Base-by-base conservation (phyloP, 2,113 vertebrate species). In the Siphamia tubifer region DNA sequence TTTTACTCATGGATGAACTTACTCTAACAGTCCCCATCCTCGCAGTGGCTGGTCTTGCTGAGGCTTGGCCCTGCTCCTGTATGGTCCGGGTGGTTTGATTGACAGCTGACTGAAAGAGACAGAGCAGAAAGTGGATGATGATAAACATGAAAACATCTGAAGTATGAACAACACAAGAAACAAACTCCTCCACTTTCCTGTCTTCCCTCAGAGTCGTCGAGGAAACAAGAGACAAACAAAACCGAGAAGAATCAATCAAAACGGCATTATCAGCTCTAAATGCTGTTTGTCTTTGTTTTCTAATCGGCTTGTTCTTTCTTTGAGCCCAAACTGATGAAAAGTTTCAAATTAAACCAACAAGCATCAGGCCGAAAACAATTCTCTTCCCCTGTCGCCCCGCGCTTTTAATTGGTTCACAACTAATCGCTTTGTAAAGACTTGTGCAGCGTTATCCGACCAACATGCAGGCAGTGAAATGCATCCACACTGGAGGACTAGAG, bases 381-480 rank as follows among this genome's bases (percentile, higher is more conserved):
- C 49, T 44, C 43, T 17, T 20, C 28, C 20, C 15, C 10, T 8
- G 27, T 62, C 25, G 6, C 27, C 47, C 53, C 19, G 19, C 38
- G 9, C 55, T 27, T 52, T 51, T 70, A 74, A 80, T 80, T 66
- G 60, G 56, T 58, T 77, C 56, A 68, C 45, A 6, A 68, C 62
- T 72, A 81, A 81, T 81, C 52, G 47, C 68, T 76, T 76, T 68
- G 78, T 64, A 76, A 81, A 73, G 73, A 60, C 58, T 28, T 11
- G 28, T 74, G 62, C 53, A 32, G 65, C 72, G 21, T 61, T 68
- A 69, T 57, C 45, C 52, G 13, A 8, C 5, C 1, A 16, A 68
- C 28, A 35, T 11, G 13, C 16, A 43, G 21, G 48, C 34, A 55
- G 31, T 31, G 19, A 42, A 11, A 30, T 7, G 23, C 6, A 55